Conservation (phyloP, 2,888 invertebrate species). For the Sycophila texana region DNA sequence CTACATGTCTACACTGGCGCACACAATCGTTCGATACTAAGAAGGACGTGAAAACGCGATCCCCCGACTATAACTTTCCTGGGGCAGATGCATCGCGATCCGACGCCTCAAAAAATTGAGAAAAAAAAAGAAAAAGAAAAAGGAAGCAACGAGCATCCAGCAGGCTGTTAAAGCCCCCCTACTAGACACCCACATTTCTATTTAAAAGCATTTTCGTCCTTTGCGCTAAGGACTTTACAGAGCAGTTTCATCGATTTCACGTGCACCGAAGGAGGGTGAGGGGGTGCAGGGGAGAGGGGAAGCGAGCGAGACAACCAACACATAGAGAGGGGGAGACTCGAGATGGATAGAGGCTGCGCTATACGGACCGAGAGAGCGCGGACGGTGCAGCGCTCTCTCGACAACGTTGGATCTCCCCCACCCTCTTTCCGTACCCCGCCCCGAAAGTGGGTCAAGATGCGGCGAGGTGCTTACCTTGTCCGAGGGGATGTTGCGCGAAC, state of each 20-base stretch:
- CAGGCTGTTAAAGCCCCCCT: too few species aligned
- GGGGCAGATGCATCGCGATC: too few species aligned
- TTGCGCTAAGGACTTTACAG: not conserved
- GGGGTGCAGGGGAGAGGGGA: conserved; percentile 7
- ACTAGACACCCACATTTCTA: too few species aligned
- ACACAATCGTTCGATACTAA: too few species aligned
- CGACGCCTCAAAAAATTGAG: too few species aligned
- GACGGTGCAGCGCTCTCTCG: not conserved
- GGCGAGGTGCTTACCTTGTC: conserved; percentile 82
- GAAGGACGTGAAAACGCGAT: too few species aligned
- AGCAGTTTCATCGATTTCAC: conserved; percentile 55
- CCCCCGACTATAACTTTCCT: too few species aligned
- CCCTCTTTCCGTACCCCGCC: conserved; percentile 11
- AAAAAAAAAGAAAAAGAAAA: too few species aligned
- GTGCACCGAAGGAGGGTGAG: conserved; percentile 17
- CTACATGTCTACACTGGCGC: too few species aligned
- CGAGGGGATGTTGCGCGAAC: conserved; percentile 88
- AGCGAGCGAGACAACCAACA: conserved; percentile 39
- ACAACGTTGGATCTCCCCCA: not conserved
- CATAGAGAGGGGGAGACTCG: conserved; percentile 15
- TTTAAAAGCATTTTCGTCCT: too few species aligned
- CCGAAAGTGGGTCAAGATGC: conserved; percentile 54
- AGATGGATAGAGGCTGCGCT: conserved; percentile 18
- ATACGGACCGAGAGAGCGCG: not conserved
- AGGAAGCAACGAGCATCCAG: too few species aligned